Evolutionary conservation across 2,797 vertebrate species (phyloP), one percentile per base, ranked within the genome.

Genomic region (Myiotriccus ornatus): DNA sequence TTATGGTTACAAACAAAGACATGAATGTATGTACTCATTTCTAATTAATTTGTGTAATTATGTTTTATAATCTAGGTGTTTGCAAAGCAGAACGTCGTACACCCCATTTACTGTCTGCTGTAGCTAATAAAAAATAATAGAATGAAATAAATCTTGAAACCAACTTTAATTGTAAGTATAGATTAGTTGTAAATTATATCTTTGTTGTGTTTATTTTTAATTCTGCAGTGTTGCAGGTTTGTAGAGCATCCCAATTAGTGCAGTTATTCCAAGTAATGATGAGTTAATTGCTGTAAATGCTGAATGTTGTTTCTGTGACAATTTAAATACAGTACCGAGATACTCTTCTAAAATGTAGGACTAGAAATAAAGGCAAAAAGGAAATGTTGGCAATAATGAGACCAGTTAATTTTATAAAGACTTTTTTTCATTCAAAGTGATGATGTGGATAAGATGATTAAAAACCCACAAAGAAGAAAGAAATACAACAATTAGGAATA

Each of bases 41-140:
- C 97, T 97, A 98, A 98, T 98, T 98, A 98, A 98, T 98, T 98
- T 97, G 97, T 97, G 94, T 97, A 98, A 98, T 98, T 98, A 97
- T 87, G 89, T 98, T 98, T 98, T 98, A 97, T 98, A 98, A 98
- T 97, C 96, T 97, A 97, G 97, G 97, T 97, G 96, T 97, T 97
- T 98, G 97, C 96, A 96, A 97, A 98, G 96, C 96, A 97, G 93
- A 97, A 96, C 92, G 22, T 95, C 85, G 94, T 95, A 98, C 95
- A 98, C 94, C 86, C 97, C 97, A 98, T 98, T 98, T 98, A 96
- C 97, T 97, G 93, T 96, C 96, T 96, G 92, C 96, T 97, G 85
- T 95, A 97, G 97, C 97, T 97, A 98, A 98, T 98, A 98, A 98
- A 98, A 97, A 95, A 90, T 98, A 98, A 98, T 97, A 97, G 97